Percentiles rank a stretch among this genome's conserved stretches.
These are phyloP conservation scores for Drosophila robusta DNA, from an alignment of 2,888 invertebrate species.

Conservation along the genomic window DNA sequence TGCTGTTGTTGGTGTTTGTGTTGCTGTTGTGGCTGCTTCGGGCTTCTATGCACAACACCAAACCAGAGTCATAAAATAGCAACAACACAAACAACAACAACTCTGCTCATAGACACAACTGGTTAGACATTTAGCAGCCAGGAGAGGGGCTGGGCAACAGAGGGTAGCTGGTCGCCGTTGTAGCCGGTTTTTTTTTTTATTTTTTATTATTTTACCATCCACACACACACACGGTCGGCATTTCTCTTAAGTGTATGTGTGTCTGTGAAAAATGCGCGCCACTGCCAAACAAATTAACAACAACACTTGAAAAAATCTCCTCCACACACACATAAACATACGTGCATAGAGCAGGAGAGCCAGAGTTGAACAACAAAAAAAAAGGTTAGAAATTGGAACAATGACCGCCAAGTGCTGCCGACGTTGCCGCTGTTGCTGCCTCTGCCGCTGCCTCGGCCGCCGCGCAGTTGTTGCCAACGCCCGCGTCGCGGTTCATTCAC, in stretches of 20 bases:
- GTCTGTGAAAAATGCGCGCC: conserved; percentile 64
- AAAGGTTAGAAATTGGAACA: conserved; percentile 76
- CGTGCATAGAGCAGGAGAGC: conserved; percentile 31
- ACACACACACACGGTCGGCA: conserved; percentile 34
- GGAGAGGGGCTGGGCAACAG: conserved; percentile 14
- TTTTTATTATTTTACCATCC: conserved; percentile 40
- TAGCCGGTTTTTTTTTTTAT: conserved; percentile 35
- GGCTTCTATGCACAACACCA: conserved; percentile 67
- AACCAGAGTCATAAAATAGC: conserved; percentile 67
- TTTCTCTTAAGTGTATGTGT: conserved; percentile 51
- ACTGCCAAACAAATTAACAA: conserved; percentile 74
- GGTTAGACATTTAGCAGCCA: conserved; percentile 54
- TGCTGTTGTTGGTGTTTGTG: conserved; percentile 35
- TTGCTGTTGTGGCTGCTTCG: conserved; percentile 52
- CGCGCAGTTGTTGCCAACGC: conserved; percentile 38
- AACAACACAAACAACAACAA: conserved; percentile 35
- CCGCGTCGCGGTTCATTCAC: conserved; percentile 64
- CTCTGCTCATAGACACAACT: conserved; percentile 55
- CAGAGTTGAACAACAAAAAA: conserved; percentile 37
- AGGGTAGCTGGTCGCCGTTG: conserved; percentile 36
- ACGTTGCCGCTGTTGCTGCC: conserved; percentile 7
- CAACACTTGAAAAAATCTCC: conserved; percentile 68
- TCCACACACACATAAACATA: conserved; percentile 42
- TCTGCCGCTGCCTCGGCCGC: conserved; percentile 1
- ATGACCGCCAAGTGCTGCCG: conserved; percentile 72